Conservation (phyloP, 2,797 vertebrate species). For the Tamandua tetradactyla region DNA sequence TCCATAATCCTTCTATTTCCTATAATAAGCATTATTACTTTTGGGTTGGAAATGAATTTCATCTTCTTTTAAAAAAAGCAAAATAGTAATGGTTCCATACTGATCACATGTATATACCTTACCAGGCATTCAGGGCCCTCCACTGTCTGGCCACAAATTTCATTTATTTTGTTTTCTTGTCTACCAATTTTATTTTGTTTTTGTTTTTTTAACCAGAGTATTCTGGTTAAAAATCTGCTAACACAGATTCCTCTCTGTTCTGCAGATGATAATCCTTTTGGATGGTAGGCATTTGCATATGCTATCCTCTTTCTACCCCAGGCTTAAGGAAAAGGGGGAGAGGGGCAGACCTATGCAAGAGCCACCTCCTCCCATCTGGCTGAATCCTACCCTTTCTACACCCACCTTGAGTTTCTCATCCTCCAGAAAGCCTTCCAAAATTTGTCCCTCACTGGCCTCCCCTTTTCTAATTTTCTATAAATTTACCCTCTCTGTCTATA, state of each 20-base stretch:
- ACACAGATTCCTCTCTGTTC: background rate
- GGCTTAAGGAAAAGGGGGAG: background rate
- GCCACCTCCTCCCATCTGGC: background rate
- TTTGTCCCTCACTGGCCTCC: background rate
- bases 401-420: background rate
- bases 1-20: slow-evolving; percentile 9
- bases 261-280: background rate
- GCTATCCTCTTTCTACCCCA: background rate
- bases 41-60: slow-evolving; percentile 38
- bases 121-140: background rate
- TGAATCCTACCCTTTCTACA: background rate
- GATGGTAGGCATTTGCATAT: background rate
- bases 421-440: background rate
- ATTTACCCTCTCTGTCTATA: background rate
- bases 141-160: background rate
- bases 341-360: background rate
- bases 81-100: background rate
- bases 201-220: background rate
- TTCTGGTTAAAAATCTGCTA: too few relatives aligned
- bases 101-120: background rate
- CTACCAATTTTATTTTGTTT: too few relatives aligned
- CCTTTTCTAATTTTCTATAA: background rate
- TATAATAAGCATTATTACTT: slow-evolving; percentile 37
- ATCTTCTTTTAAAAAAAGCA: slow-evolving; percentile 32
- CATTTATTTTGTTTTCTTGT: background rate